Evolutionary conservation across 1,140 invertebrate genomes (phyloP).

Genomic region (Euwallacea similis): DNA sequence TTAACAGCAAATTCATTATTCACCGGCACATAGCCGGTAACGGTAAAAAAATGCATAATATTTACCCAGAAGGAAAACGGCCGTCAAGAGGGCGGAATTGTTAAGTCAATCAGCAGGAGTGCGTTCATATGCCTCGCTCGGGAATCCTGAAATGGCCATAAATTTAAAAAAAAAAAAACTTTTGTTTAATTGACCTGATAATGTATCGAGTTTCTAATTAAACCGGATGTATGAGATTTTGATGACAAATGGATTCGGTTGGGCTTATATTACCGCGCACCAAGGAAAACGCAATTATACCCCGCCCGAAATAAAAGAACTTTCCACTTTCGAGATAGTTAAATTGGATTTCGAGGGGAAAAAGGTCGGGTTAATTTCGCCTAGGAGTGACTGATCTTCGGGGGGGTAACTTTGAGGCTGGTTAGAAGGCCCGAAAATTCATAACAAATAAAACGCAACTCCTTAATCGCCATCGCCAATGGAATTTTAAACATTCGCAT

Average conservation of each 20-base stretch:
- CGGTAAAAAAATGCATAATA: no score
- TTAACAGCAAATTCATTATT: no score
- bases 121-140: slow-evolving; percentile 12
- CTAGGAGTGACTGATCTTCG: neutral
- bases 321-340: slow-evolving; percentile 29
- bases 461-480: slow-evolving; percentile 17
- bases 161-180: slow-evolving; percentile 35
- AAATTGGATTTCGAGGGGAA: slow-evolving; percentile 25
- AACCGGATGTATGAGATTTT: slow-evolving; percentile 37
- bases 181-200: slow-evolving; percentile 37
- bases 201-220: slow-evolving; percentile 40
- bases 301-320: slow-evolving; percentile 24
- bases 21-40: no score
- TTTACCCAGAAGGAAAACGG: neutral
- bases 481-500: slow-evolving; percentile 29
- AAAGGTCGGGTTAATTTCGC: neutral
- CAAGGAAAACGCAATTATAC: slow-evolving; percentile 32
- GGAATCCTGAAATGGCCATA: slow-evolving; percentile 25
- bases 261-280: slow-evolving; percentile 28
- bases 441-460: slow-evolving; percentile 1
- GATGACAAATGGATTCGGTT: slow-evolving; percentile 35
- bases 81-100: neutral
- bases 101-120: slow-evolving; percentile 2
- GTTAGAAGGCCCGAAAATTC: no score
- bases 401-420: no score